Evolutionary conservation across 2,888 invertebrate genomes (phyloP).

Genomic region (Lepetodrilus schrolli): DNA sequence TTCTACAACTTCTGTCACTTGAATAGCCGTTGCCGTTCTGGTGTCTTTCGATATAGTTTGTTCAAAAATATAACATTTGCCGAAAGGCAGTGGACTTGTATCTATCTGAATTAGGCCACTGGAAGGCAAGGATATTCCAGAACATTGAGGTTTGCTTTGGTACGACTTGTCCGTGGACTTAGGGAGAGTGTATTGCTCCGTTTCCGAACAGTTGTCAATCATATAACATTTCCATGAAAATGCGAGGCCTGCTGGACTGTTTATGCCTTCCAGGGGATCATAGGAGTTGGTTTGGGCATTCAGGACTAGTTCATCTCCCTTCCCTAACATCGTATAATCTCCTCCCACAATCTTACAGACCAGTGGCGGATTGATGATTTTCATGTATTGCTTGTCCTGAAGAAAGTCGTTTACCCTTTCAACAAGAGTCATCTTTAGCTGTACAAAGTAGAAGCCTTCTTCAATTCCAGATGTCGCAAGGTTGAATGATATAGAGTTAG

Average conservation of each 20-base stretch:
- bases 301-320: not conserved
- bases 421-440: not conserved
- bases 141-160: not conserved
- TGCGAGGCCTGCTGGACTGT: not conserved
- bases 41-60: not conserved
- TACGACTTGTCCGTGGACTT: not conserved
- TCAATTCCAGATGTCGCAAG: constrained; percentile 4
- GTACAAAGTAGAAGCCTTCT: not conserved
- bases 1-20: not conserved
- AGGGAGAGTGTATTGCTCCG: not conserved
- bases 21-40: not conserved
- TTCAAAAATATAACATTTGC: not conserved
- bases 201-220: not conserved
- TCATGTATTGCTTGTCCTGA: not conserved
- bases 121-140: not conserved
- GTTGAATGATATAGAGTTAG: not conserved
- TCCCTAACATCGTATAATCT: not conserved
- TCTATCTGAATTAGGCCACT: not conserved
- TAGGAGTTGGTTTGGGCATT: constrained; percentile 27
- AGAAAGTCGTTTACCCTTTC: not conserved
- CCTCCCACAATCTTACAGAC: not conserved
- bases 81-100: not conserved
- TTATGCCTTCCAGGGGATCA: constrained; percentile 26
- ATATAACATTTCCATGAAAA: constrained; percentile 30
- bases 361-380: constrained; percentile 14